Conservation (phyloP, 2,888 invertebrate species). For the Eupithecia abbreviata region DNA sequence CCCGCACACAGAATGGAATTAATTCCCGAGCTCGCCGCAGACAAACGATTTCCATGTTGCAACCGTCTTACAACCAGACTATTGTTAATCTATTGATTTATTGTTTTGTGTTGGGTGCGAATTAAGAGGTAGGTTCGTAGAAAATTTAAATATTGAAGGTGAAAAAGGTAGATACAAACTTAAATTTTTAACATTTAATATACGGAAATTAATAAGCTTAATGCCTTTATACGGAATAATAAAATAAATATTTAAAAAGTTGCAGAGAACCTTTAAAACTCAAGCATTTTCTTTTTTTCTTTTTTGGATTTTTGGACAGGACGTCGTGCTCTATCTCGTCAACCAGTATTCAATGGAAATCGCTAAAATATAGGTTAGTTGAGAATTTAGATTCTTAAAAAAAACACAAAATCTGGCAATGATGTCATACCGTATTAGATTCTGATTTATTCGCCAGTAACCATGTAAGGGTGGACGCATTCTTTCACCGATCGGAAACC, state of each 20-base stretch:
- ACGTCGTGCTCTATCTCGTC: background rate
- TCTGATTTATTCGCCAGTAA: slow-evolving; percentile 78
- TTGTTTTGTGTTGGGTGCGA: slow-evolving; percentile 28
- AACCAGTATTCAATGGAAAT: background rate
- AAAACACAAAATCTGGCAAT: slow-evolving; percentile 66
- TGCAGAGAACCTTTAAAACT: background rate
- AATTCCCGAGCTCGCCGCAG: slow-evolving; percentile 71
- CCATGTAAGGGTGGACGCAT: slow-evolving; percentile 72
- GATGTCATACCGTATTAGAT: slow-evolving; percentile 76
- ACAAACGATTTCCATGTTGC: slow-evolving; percentile 67
- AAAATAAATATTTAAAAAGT: background rate
- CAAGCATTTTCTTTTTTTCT: background rate
- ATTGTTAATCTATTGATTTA: slow-evolving; percentile 61
- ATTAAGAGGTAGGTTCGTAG: background rate
- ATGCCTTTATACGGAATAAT: background rate
- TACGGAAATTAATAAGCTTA: background rate
- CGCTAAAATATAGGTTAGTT: background rate
- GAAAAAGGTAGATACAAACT: slow-evolving; percentile 58
- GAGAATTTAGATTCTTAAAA: background rate
- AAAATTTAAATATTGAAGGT: slow-evolving; percentile 53
- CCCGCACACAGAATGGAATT: slow-evolving; percentile 69
- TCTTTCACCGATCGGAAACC: slow-evolving; percentile 61
- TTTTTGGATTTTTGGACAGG: background rate
- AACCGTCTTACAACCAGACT: slow-evolving; percentile 58
- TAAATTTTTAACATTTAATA: background rate